phyloP scores from a whole-genome alignment of 92 coral and sea anemone species.

The Epizoanthus illoricatus region DNA sequence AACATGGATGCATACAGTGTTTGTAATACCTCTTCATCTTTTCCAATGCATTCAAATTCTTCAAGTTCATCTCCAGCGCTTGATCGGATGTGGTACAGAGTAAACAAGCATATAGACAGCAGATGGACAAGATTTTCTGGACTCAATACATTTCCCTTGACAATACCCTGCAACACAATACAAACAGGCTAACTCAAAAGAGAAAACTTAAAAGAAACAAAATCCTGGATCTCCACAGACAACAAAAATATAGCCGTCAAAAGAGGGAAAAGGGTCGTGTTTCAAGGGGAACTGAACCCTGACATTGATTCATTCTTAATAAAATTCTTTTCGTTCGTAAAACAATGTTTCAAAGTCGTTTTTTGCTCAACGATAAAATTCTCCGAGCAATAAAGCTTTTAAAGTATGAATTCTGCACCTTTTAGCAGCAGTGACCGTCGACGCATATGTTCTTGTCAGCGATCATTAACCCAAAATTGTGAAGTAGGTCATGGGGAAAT shows the following conservation, averaged over 20 bases:
- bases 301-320: too few species aligned
- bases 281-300: too few species aligned
- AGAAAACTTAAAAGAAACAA: background rate
- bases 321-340: too few species aligned
- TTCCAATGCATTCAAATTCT: slow-evolving; percentile 95
- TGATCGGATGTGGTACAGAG: slow-evolving; percentile 76
- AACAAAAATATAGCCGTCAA: background rate
- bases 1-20: background rate
- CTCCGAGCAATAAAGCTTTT: too few species aligned
- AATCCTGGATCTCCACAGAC: background rate
- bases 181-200: background rate
- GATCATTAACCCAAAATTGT: too few species aligned
- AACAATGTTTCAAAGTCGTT: too few species aligned
- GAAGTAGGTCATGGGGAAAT: too few species aligned
- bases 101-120: slow-evolving; percentile 75
- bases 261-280: too few species aligned
- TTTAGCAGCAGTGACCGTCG: too few species aligned
- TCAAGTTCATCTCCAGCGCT: slow-evolving; percentile 86
- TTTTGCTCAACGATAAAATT: too few species aligned
- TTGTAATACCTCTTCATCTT: slow-evolving; percentile 79
- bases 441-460: too few species aligned
- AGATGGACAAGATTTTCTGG: slow-evolving; percentile 63
- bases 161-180: slow-evolving; percentile 37
- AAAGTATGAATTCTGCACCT: too few species aligned
- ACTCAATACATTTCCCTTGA: slow-evolving; percentile 47